Evolutionary conservation across 2,113 vertebrate species (phyloP), one percentile per base, ranked within the genome.

Genomic region (Mirza zaza): DNA sequence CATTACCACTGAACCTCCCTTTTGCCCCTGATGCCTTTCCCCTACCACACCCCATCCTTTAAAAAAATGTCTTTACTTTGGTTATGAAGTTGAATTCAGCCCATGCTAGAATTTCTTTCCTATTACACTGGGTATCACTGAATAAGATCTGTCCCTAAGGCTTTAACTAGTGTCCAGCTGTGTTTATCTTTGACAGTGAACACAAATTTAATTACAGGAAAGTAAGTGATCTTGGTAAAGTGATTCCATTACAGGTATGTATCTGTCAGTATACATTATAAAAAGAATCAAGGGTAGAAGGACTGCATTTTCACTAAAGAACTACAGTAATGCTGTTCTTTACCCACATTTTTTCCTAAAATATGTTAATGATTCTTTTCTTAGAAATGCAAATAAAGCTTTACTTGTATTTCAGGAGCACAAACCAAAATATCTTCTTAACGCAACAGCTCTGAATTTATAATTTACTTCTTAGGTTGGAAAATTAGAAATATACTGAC

Each of bases 1-100:
- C 12, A 23, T 18, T 4, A 6, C 76, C 21, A 29, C 14, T 27
- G n/a, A 36, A 13, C 0, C 23, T 8, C 0, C 14, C 2, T 29
- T 13, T 48, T 52, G 5, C 3, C 29, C 15, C 18, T 8, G 2
- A 8, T 34, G 13, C 8, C 5, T 92, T 84, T 68, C 21, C n/a
- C 1, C 4, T 42, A 61, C 3, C 13, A 45, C 8, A 32, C 0
- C 11, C 8, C 4, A n/a, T 8, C 0, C 5, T 32, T 70, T 73
- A 55, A n/a, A 32, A 55, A 36, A 11, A 0, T 48, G 9, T 55
- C 1, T 1, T 61, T 4, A 3, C 2, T 29, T 34, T n/a, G 23
- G 8, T 14, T 57, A 50, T 2, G 21, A 81, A 63, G 8, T 25
- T 88, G 68, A 32, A 5, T 65, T 87, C 13, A 17, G 2, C 23